Base-by-base conservation (phyloP, 2,888 invertebrate genomes). In the Drosophila neotestacea region DNA sequence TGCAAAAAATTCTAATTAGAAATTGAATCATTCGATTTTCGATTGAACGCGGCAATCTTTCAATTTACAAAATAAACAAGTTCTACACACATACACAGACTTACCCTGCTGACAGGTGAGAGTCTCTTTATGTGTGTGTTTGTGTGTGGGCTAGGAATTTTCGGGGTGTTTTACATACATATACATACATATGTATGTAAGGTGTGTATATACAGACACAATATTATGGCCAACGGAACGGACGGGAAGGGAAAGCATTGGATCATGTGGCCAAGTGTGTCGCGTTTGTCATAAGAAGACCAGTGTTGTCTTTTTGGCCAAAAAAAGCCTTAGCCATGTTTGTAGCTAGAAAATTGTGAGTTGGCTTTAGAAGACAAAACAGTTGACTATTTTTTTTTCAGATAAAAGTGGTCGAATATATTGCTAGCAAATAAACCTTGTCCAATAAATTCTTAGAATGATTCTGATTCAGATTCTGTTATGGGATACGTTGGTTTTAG, bases 181-280 rank as follows among this genome's bases (percentile, higher is more conserved):
- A 54, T 16, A 32, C 27, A n/a, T 13, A 22, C 32, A 5, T 4
- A 3, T 22, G 39, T 52, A 4, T 27, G 22, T 51, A 30, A 28
- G 34, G 34, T 50, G 7, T 27, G 16, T 41, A 70, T 46, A 39
- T 7, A 7, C 2, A 27, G 11, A 44, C 11, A 28, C 27, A 44
- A 41, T n/a, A 39, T 22, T 41, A 38, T 13, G 70, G 50, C 70
- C 70, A 70, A 70, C 63, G 65, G 27, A 61, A 16, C 42, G 34
- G 36, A 28, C 38, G 34, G 28, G 9, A 27, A 10, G 44, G 3
- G 16, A 39, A 50, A 74, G 55, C 54, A 36, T 41, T 66, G 28
- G 66, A 77, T 74, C 79, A 73, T 79, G 59, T 63, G 74, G 50
- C 51, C 13, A 41, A 54, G 52, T 55, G 50, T 41, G 58, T 52